A percentile compares a stretch with the other conserved stretches of the same genome.
These are phyloP conservation scores for Avahi laniger DNA, from an alignment of 2,797 vertebrate genomes.

Conservation along the genomic window DNA sequence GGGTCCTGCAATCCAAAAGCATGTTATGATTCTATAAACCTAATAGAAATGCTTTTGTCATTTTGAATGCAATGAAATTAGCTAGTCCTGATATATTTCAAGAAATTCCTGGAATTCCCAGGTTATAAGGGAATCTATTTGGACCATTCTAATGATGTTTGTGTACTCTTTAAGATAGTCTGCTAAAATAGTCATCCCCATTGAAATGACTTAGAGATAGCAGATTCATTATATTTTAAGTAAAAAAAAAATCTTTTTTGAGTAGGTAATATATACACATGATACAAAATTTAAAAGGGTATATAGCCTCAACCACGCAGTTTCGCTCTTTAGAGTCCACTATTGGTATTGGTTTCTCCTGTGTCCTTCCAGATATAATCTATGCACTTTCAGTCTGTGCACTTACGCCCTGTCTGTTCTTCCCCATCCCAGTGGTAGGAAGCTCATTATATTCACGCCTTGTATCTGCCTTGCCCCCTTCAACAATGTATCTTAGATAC, in stretches of 20 bases:
- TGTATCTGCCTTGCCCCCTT: accelerated
- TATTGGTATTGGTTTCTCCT: not conserved
- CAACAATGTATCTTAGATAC: not conserved
- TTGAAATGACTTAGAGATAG: not conserved
- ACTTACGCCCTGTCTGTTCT: not conserved
- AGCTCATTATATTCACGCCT: not conserved
- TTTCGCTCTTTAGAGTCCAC: not conserved
- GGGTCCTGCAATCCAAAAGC: not conserved
- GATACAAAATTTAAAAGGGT: not conserved
- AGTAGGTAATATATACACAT: not conserved
- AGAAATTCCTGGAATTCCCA: slow-evolving; percentile 9
- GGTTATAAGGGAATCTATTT: not conserved
- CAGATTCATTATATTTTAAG: not conserved
- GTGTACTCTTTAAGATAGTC: not conserved
- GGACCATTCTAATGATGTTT: not conserved
- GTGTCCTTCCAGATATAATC: not conserved
- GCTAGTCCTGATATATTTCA: not conserved
- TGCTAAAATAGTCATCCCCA: not conserved
- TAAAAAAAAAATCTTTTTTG: not conserved
- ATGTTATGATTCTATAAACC: not conserved
- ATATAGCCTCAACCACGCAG: accelerated
- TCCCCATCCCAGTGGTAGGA: accelerated
- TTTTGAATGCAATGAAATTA: not conserved
- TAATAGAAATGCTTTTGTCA: not conserved
- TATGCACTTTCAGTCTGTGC: not conserved